Conservation (phyloP, 2,113 vertebrate genomes). For the Diphyllodes magnificus region DNA sequence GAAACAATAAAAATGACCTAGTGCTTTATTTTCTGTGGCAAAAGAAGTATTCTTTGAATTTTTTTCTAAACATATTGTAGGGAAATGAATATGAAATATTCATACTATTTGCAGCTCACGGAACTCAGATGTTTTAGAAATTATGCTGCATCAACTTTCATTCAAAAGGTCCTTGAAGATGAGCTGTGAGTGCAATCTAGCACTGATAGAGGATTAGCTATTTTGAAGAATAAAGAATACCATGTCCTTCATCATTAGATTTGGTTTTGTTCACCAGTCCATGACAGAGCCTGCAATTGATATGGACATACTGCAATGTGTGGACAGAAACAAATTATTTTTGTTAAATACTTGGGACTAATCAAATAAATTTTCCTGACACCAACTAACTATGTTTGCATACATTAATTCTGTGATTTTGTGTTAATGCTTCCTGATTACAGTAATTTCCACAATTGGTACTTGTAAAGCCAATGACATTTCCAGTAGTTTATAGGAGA, state of each 20-base stretch:
- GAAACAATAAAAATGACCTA: slow-evolving; percentile 20
- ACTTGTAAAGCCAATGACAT: not conserved
- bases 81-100: not conserved
- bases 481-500: not conserved
- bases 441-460: not conserved
- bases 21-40: slow-evolving; percentile 17
- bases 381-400: not conserved
- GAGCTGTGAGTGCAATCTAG: not conserved
- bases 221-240: not conserved
- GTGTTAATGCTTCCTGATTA: not conserved
- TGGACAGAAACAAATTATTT: slow-evolving; percentile 12
- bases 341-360: not conserved
- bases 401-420: not conserved
- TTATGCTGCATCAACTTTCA: not conserved
- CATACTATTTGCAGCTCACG: not conserved
- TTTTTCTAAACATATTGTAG: not conserved
- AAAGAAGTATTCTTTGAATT: not conserved
- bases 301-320: not conserved
- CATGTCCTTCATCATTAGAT: not conserved
- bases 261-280: not conserved
- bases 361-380: slow-evolving; percentile 4
- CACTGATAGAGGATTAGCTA: not conserved
- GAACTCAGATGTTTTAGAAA: not conserved
- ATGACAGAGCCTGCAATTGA: not conserved
- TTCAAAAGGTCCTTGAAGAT: slow-evolving; percentile 4